These are phyloP conservation scores for Nomada fabriciana DNA, from an alignment of 2,888 invertebrate species.

Conservation along the genomic window DNA sequence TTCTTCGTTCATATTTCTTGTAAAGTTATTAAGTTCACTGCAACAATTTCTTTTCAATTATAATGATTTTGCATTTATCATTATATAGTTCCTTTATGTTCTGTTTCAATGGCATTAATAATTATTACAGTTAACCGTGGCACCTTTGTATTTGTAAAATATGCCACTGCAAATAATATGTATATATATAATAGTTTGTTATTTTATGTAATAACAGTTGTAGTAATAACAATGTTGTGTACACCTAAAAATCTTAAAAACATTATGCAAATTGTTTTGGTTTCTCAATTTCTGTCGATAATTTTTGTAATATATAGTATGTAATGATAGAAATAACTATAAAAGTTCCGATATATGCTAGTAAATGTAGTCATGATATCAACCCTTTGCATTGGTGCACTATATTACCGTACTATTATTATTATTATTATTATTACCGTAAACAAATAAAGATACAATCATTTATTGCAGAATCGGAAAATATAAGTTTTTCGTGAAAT, in stretches of 20 bases:
- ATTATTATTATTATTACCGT: neutral
- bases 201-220: conserved; percentile 41
- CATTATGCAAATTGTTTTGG: conserved; percentile 46
- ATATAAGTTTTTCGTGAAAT: neutral
- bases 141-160: conserved; percentile 14
- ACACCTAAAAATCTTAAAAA: conserved; percentile 52
- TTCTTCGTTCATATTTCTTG: conserved; percentile 11
- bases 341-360: conserved; percentile 17
- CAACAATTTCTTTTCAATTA: conserved; percentile 28
- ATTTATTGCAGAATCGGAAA: neutral
- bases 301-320: conserved; percentile 39
- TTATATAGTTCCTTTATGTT: neutral
- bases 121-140: neutral
- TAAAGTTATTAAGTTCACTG: conserved; percentile 26
- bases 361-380: conserved; percentile 6
- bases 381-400: conserved; percentile 38
- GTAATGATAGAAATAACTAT: conserved; percentile 12
- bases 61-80: conserved; percentile 20
- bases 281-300: conserved; percentile 34
- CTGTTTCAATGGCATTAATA: conserved; percentile 16
- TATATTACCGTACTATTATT: neutral
- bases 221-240: conserved; percentile 51
- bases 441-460: neutral
- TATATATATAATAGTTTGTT: conserved; percentile 23
- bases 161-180: conserved; percentile 20